Evolutionary conservation across 2,113 vertebrate genomes (phyloP).

Genomic region (Pteropus alecto): DNA sequence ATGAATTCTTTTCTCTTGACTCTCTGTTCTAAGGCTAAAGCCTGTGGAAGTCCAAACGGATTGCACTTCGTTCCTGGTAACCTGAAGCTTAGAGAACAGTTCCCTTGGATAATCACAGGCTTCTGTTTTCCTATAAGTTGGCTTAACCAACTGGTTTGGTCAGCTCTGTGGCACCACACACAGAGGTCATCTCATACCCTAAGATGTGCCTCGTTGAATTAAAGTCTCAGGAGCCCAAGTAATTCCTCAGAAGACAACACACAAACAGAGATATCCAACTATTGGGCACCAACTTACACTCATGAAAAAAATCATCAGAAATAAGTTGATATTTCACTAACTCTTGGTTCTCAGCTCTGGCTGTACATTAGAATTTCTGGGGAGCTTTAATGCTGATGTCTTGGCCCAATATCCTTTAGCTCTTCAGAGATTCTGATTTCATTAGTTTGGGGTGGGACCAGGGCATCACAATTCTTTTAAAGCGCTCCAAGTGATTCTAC

Average conservation of each 20-base stretch:
- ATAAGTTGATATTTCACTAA: background rate
- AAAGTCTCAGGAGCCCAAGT: background rate
- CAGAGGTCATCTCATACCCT: background rate
- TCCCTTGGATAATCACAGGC: background rate
- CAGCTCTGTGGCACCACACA: background rate
- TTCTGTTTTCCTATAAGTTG: background rate
- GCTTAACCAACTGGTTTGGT: background rate
- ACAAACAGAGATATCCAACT: background rate
- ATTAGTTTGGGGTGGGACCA: background rate
- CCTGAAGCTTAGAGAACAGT: background rate
- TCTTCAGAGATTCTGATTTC: background rate
- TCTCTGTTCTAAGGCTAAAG: background rate
- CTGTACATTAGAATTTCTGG: background rate
- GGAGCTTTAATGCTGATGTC: background rate
- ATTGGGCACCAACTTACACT: background rate
- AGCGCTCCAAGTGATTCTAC: background rate
- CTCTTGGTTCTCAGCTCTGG: background rate
- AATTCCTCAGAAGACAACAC: background rate
- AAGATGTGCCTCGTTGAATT: background rate
- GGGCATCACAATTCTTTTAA: background rate
- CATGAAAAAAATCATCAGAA: background rate
- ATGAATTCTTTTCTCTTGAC: background rate
- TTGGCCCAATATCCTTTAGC: background rate
- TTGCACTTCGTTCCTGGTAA: background rate
- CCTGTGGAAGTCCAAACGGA: background rate